Evolutionary conservation across 2,113 vertebrate species (phyloP).

Genomic region (Speoplatyrhinus poulsoni): DNA sequence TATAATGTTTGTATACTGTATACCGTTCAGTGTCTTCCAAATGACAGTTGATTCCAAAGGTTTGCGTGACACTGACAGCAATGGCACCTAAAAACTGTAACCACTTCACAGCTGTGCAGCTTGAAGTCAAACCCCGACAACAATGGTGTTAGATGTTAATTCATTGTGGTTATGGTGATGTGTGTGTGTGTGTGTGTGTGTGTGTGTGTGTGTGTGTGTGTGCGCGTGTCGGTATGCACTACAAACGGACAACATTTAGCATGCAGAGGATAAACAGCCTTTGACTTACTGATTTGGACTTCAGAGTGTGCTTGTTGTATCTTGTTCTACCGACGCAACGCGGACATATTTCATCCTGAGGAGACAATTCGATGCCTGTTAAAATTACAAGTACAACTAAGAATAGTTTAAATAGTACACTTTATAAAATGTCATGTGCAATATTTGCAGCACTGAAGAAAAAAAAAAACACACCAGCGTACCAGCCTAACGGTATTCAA

Average conservation of each 20-base stretch:
- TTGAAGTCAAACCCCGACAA: slow-evolving; percentile 23
- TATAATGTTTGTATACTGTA: too few relatives aligned
- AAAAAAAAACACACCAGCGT: too few relatives aligned
- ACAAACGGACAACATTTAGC: slow-evolving; percentile 40
- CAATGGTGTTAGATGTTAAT: slow-evolving; percentile 24
- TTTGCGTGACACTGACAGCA: too few relatives aligned
- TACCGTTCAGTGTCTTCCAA: too few relatives aligned
- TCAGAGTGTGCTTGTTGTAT: slow-evolving; percentile 58
- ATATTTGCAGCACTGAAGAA: background rate
- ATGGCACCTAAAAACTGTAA: background rate
- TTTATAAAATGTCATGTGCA: background rate
- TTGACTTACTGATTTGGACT: slow-evolving; percentile 75
- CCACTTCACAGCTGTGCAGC: slow-evolving; percentile 16
- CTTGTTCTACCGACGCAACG: slow-evolving; percentile 63
- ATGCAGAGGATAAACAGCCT: slow-evolving; percentile 49
- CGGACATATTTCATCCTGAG: slow-evolving; percentile 76
- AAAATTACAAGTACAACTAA: background rate
- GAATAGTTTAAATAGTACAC: background rate
- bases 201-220: background rate
- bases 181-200: background rate
- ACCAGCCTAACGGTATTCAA: background rate
- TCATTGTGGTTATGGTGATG: background rate
- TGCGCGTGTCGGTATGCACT: slow-evolving; percentile 29
- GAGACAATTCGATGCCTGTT: slow-evolving; percentile 9
- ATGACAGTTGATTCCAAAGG: too few relatives aligned